Conservation (phyloP, 2,113 vertebrate genomes). For the Hiodon alosoides region DNA sequence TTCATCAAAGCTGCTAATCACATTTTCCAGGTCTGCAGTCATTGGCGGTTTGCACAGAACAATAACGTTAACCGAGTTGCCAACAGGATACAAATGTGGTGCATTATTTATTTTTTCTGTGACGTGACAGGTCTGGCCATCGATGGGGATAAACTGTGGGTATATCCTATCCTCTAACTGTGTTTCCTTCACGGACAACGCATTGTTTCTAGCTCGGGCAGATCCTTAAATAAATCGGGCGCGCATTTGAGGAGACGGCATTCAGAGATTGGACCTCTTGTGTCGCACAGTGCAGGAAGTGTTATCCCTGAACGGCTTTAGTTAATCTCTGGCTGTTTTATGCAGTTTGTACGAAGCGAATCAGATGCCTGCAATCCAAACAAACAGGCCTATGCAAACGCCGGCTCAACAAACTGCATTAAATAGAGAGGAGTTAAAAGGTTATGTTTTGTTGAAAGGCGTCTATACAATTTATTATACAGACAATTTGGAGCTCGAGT, state of each 20-base stretch:
- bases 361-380: slow-evolving; percentile 35
- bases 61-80: slow-evolving; percentile 63
- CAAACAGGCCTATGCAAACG: slow-evolving; percentile 35
- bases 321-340: slow-evolving; percentile 20
- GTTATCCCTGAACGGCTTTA: neutral
- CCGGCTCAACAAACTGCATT: slow-evolving; percentile 60
- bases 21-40: slow-evolving; percentile 47
- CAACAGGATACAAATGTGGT: slow-evolving; percentile 51
- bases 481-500: slow-evolving; percentile 28
- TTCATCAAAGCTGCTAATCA: slow-evolving; percentile 63
- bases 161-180: slow-evolving; percentile 36
- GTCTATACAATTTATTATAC: slow-evolving; percentile 28
- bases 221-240: neutral
- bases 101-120: slow-evolving; percentile 48
- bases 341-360: slow-evolving; percentile 31
- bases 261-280: neutral
- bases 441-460: slow-evolving; percentile 25
- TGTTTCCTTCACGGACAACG: slow-evolving; percentile 23
- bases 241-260: neutral
- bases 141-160: slow-evolving; percentile 37
- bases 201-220: neutral
- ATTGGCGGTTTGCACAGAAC: slow-evolving; percentile 50
- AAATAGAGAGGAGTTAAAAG: slow-evolving; percentile 45
- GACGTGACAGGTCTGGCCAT: slow-evolving; percentile 54
- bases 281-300: neutral